A percentile compares a stretch with the other conserved stretches of the same genome.
These are phyloP conservation scores for Thysanoteuthis rhombus DNA, from an alignment of 2,888 invertebrate genomes.

Conservation along the genomic window DNA sequence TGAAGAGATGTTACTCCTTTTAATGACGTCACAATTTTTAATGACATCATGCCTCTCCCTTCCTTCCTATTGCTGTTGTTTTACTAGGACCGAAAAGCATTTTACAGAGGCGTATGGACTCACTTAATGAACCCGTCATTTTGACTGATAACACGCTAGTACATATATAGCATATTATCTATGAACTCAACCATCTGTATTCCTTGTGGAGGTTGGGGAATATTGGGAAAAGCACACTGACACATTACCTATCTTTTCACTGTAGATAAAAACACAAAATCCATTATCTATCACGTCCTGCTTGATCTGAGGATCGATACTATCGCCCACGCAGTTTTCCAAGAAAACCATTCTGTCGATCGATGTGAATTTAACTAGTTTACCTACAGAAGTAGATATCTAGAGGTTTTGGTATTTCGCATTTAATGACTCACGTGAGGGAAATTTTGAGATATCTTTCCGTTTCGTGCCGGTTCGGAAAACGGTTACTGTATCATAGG, in stretches of 20 bases:
- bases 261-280: neutral
- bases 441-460: neutral
- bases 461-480: too few relatives aligned
- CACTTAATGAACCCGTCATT: too few relatives aligned
- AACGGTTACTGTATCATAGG: too few relatives aligned
- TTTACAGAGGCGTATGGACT: too few relatives aligned
- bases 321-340: neutral
- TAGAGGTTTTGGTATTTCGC: neutral
- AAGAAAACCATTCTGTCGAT: neutral
- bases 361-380: neutral
- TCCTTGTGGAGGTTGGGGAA: neutral
- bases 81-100: too few relatives aligned
- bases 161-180: too few relatives aligned
- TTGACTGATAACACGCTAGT: too few relatives aligned
- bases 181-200: too few relatives aligned
- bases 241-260: neutral
- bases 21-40: too few relatives aligned
- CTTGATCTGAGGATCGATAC: neutral
- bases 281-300: neutral
- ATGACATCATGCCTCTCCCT: too few relatives aligned
- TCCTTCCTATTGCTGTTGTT: too few relatives aligned
- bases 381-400: neutral
- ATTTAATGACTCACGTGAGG: neutral
- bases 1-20: too few relatives aligned
- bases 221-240: neutral